Percentiles rank a stretch among this genome's conserved stretches.
Conservation (phyloP, 2,797 vertebrate genomes). For the Phataginus tricuspis region DNA sequence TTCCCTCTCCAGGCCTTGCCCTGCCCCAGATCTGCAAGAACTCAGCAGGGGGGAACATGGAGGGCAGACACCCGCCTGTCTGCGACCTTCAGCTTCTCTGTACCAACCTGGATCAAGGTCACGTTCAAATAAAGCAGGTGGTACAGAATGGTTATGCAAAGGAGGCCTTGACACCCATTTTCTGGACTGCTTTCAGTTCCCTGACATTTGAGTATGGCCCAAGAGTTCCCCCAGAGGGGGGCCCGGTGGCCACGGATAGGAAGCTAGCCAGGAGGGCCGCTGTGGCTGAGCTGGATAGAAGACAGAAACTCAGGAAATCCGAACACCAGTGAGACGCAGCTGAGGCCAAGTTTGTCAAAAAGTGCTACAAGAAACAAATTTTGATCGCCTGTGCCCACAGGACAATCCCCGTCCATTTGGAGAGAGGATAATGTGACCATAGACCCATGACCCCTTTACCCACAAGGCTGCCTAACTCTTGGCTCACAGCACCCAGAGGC, state of each 20-base stretch:
- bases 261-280: neutral
- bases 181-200: neutral
- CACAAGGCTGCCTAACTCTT: neutral
- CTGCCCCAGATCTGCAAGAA: rapidly evolving
- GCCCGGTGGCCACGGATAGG: rapidly evolving
- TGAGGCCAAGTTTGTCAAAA: rapidly evolving
- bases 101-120: neutral
- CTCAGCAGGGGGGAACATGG: rapidly evolving
- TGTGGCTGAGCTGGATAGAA: neutral
- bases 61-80: rapidly evolving
- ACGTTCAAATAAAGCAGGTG: too few species aligned
- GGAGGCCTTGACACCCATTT: neutral
- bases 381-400: rapidly evolving
- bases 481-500: too few species aligned
- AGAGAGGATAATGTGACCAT: neutral
- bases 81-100: too few species aligned
- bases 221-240: neutral
- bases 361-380: neutral
- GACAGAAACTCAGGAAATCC: neutral
- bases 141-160: rapidly evolving
- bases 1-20: neutral
- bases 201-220: neutral
- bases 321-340: neutral
- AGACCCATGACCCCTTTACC: neutral
- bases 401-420: rapidly evolving